Conservation (phyloP, 2,888 invertebrate genomes). For the Ichneumoninae sp. region DNA sequence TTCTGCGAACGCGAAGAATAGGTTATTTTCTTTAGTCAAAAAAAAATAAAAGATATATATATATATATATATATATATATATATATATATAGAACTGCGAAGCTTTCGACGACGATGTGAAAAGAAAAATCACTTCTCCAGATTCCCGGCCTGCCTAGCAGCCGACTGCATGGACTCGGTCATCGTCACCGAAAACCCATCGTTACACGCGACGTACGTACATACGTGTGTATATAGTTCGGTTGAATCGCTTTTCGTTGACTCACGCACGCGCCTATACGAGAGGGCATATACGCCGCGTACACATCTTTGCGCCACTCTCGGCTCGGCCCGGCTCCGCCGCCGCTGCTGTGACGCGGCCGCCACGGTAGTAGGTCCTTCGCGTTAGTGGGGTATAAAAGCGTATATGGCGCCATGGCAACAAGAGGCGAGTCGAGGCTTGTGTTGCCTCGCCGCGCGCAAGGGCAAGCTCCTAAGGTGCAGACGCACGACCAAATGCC, state of each 20-base stretch:
- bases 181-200: conserved; percentile 32
- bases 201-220: conserved; percentile 2
- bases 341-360: conserved; percentile 10
- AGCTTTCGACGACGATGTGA: neutral
- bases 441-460: conserved; percentile 49
- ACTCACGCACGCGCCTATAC: conserved; percentile 51
- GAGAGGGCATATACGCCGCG: neutral
- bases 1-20: neutral
- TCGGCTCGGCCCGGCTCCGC: conserved; percentile 26
- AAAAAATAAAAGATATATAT: neutral
- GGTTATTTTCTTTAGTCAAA: neutral
- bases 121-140: neutral
- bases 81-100: neutral
- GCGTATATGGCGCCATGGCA: conserved; percentile 58
- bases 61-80: neutral
- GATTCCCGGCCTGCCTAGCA: neutral
- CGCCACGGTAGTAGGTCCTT: conserved; percentile 24
- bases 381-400: conserved; percentile 46
- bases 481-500: conserved; percentile 30
- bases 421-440: conserved; percentile 51
- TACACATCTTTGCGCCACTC: conserved; percentile 31
- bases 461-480: conserved; percentile 49
- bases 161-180: conserved; percentile 12
- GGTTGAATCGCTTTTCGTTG: conserved; percentile 35
- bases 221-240: conserved; percentile 23